These are phyloP conservation scores for Ptycholaimellus sp. DNA, from an alignment of 2,888 invertebrate species.

Conservation along the genomic window DNA sequence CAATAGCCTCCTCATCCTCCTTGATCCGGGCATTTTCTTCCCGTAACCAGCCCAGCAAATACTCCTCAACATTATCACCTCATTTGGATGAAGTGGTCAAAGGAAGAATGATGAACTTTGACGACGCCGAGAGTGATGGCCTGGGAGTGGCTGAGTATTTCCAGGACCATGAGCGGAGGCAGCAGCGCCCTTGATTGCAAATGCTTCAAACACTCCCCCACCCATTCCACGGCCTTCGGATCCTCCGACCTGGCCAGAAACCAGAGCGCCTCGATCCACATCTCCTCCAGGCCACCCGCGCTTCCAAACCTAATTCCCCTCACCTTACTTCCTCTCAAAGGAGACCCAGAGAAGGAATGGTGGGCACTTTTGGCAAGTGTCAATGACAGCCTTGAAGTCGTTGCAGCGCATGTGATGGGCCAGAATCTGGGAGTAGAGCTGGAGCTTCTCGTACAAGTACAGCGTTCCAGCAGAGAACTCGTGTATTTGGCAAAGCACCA, in stretches of 20 bases:
- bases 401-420: constrained; percentile 47
- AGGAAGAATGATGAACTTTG: too few species aligned
- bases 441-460: constrained; percentile 60
- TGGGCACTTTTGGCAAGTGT: constrained; percentile 48
- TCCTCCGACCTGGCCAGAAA: constrained; percentile 40
- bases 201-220: constrained; percentile 26
- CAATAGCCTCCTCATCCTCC: constrained; percentile 47
- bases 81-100: background rate
- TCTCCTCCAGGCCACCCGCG: constrained; percentile 36
- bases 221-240: too few species aligned
- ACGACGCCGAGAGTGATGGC: constrained; percentile 52
- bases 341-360: background rate
- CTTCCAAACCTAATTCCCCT: constrained; percentile 17
- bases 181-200: constrained; percentile 53
- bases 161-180: constrained; percentile 66
- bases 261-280: constrained; percentile 66
- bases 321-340: background rate
- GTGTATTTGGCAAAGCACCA: constrained; percentile 61
- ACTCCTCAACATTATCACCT: constrained; percentile 44
- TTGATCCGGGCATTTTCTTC: constrained; percentile 48
- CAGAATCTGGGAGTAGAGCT: constrained; percentile 43
- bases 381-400: constrained; percentile 44
- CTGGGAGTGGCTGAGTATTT: constrained; percentile 54
- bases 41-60: constrained; percentile 47
- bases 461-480: constrained; percentile 57